phyloP scores from a whole-genome alignment of 1,140 invertebrate species.

The Plodia interpunctella region DNA sequence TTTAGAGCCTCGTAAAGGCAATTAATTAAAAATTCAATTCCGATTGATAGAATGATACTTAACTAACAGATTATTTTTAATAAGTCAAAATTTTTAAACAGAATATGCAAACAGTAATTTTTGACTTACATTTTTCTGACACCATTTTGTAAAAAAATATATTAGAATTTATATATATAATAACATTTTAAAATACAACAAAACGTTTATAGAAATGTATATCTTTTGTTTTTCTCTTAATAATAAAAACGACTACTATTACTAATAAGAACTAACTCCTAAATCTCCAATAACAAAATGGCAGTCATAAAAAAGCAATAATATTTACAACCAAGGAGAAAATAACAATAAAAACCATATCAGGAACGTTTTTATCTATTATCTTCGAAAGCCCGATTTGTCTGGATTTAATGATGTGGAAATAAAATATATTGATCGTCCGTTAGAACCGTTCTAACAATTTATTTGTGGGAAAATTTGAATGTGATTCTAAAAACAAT shows the following conservation, averaged over 20 bases:
- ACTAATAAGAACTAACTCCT: not conserved
- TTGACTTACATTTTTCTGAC: too few relatives aligned
- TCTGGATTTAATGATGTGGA: slow-evolving; percentile 53
- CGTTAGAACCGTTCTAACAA: slow-evolving; percentile 36
- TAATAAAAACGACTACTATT: not conserved
- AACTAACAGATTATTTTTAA: too few relatives aligned
- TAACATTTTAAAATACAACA: too few relatives aligned
- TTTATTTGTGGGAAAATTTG: slow-evolving; percentile 47
- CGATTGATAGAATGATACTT: too few relatives aligned
- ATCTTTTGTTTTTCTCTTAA: too few relatives aligned
- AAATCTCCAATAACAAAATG: slow-evolving; percentile 8
- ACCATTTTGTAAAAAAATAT: too few relatives aligned
- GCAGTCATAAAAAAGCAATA: slow-evolving; percentile 9
- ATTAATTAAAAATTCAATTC: too few relatives aligned
- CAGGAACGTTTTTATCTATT: slow-evolving; percentile 18
- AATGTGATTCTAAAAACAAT: slow-evolving; percentile 20
- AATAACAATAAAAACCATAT: slow-evolving; percentile 19
- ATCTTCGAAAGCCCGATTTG: slow-evolving; percentile 41
- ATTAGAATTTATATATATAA: too few relatives aligned
- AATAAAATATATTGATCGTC: slow-evolving; percentile 51
- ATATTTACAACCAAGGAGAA: slow-evolving; percentile 9
- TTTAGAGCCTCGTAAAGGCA: too few relatives aligned
- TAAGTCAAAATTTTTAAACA: too few relatives aligned
- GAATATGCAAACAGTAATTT: too few relatives aligned
- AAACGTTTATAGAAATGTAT: too few relatives aligned